phyloP scores from a whole-genome alignment of 2,888 invertebrate genomes.

The Drosophila mimica region DNA sequence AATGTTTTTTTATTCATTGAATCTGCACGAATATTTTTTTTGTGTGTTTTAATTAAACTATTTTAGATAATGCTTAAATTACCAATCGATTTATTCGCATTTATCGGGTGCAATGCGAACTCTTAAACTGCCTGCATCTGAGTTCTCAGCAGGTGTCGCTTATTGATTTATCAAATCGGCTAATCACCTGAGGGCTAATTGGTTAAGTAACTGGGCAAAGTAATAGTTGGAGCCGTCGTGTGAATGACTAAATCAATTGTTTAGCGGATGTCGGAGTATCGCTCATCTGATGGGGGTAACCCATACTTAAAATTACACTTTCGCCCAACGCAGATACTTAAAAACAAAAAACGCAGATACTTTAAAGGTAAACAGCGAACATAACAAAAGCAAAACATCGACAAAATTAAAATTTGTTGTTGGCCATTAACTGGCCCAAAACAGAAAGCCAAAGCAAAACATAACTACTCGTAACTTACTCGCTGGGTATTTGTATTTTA shows the following conservation, averaged over 20 bases:
- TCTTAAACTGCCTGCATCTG: neutral
- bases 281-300: conserved; percentile 14
- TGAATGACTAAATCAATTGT: conserved; percentile 38
- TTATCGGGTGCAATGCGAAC: neutral
- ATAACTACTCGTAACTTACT: conserved; percentile 38
- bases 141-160: neutral
- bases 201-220: conserved; percentile 3
- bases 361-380: no score
- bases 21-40: conserved; percentile 1
- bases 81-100: neutral
- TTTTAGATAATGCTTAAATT: neutral
- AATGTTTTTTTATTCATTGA: neutral
- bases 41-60: neutral
- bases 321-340: conserved; percentile 1
- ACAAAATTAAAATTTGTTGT: conserved; percentile 35
- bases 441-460: conserved; percentile 30
- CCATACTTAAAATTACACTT: conserved; percentile 28
- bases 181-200: conserved; percentile 7
- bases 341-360: neutral
- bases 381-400: conserved; percentile 1
- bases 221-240: conserved; percentile 22
- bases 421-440: conserved; percentile 39
- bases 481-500: conserved; percentile 48
- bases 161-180: conserved; percentile 7
- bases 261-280: conserved; percentile 10